Evolutionary conservation across 2,113 vertebrate genomes (phyloP).

Genomic region (Garra rufa): DNA sequence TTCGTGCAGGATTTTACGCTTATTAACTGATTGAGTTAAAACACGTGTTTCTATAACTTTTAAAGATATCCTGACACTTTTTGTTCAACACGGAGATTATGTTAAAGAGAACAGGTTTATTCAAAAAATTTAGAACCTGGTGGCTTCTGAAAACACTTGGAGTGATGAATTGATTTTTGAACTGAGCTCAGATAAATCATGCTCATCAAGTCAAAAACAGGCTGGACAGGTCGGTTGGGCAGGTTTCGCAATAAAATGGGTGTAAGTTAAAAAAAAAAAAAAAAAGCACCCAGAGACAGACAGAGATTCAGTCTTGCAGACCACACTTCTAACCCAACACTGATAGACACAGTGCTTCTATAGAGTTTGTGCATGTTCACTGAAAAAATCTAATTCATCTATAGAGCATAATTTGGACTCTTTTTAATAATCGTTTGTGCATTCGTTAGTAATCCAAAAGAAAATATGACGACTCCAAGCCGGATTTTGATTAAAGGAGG

Average conservation of each 20-base stretch:
- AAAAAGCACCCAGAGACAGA: background rate
- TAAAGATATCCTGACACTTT: too few relatives aligned
- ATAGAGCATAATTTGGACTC: background rate
- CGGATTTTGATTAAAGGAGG: conserved; percentile 88
- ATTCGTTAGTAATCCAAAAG: background rate
- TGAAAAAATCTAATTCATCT: background rate
- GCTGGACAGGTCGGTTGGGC: background rate
- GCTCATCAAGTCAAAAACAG: background rate
- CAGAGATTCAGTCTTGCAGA: background rate
- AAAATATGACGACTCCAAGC: conserved; percentile 68
- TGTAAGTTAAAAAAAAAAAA: background rate
- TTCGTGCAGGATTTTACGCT: too few relatives aligned
- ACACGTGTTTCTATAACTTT: too few relatives aligned
- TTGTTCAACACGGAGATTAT: background rate
- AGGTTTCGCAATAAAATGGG: conserved; percentile 22
- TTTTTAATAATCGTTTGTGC: background rate
- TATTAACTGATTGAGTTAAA: too few relatives aligned
- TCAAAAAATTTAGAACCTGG: background rate
- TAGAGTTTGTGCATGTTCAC: background rate
- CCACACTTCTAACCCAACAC: background rate
- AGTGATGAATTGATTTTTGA: background rate
- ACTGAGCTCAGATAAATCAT: background rate
- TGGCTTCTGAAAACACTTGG: background rate
- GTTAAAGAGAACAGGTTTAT: background rate
- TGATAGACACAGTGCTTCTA: background rate